A percentile compares a stretch with the other conserved stretches of the same genome.
Conservation (phyloP, 1,140 invertebrate species). For the Drosophila orosa region DNA sequence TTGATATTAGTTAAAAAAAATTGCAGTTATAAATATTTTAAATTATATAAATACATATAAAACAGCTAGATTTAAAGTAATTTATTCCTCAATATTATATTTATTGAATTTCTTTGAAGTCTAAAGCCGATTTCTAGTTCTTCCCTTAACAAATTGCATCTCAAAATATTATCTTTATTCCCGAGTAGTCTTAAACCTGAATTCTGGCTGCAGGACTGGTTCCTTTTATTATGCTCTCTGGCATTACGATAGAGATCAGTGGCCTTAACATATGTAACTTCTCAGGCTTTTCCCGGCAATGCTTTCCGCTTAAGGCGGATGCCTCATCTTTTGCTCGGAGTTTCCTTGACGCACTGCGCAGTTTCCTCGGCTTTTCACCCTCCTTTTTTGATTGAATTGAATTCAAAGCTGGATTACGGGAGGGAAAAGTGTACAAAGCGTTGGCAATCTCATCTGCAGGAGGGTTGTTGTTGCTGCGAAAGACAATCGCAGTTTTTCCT, state of each 20-base stretch:
- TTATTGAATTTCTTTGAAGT: not conserved
- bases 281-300: constrained; percentile 42
- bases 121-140: not conserved
- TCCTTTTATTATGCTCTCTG: not conserved
- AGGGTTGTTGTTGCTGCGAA: constrained; percentile 71
- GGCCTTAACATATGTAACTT: constrained; percentile 52
- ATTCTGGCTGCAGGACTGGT: constrained; percentile 6
- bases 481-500: constrained; percentile 71
- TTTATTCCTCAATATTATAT: too few relatives aligned
- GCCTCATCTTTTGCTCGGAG: not conserved
- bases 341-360: constrained; percentile 41
- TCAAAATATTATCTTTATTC: not conserved
- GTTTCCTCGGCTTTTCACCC: constrained; percentile 32
- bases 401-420: constrained; percentile 60
- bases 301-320: constrained; percentile 14
- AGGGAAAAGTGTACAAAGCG: constrained; percentile 33
- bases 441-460: constrained; percentile 34
- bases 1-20: too few relatives aligned
- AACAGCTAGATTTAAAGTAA: too few relatives aligned
- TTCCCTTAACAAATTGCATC: not conserved
- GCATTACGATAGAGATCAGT: constrained; percentile 30
- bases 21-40: not conserved
- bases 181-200: not conserved
- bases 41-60: not conserved
- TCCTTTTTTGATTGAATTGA: constrained; percentile 67